Percentiles rank a stretch among this genome's conserved stretches.
Evolutionary conservation across 2,888 invertebrate genomes (phyloP).

Genomic region (Orgyia antiqua): DNA sequence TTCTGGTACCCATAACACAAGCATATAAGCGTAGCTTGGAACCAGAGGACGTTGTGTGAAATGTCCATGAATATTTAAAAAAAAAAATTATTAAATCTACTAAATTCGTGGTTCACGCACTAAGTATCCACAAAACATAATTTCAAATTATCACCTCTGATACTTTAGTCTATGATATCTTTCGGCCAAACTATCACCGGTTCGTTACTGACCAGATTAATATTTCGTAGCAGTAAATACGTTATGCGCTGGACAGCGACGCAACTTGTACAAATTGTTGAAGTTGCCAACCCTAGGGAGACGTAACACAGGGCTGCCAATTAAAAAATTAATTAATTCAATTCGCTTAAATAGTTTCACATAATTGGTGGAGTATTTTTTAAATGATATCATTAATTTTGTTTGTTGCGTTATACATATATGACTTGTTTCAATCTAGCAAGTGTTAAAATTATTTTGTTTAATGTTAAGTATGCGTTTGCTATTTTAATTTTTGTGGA

Average conservation of each 20-base stretch:
- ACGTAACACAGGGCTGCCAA: slow-evolving; percentile 34
- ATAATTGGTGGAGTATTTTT: slow-evolving; percentile 19
- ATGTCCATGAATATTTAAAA: too few species aligned
- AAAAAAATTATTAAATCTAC: too few species aligned
- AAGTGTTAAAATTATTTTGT: slow-evolving; percentile 1
- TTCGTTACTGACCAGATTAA: slow-evolving; percentile 70
- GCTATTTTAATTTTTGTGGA: too few species aligned
- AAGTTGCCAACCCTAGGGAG: slow-evolving; percentile 66
- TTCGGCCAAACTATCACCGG: slow-evolving; percentile 52
- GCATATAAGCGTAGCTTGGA: too few species aligned
- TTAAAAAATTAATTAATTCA: slow-evolving; percentile 26
- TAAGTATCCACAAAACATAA: slow-evolving; percentile 5
- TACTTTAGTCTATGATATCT: slow-evolving; percentile 38
- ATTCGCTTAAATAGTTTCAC: slow-evolving; percentile 21
- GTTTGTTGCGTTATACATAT: slow-evolving; percentile 10
- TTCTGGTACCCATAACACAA: too few species aligned
- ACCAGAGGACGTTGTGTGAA: too few species aligned
- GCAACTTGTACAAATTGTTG: slow-evolving; percentile 67
- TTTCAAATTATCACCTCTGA: slow-evolving; percentile 25
- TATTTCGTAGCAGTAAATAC: slow-evolving; percentile 74
- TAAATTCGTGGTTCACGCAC: too few species aligned
- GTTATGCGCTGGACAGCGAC: slow-evolving; percentile 63
- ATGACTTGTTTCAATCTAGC: slow-evolving; percentile 6
- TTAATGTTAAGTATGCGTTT: too few species aligned
- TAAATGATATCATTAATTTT: slow-evolving; percentile 17